A percentile compares a stretch with the other conserved stretches of the same genome.
These are phyloP conservation scores for Mormyrus hasselquistii DNA, from an alignment of 2,797 vertebrate genomes.

Conservation along the genomic window DNA sequence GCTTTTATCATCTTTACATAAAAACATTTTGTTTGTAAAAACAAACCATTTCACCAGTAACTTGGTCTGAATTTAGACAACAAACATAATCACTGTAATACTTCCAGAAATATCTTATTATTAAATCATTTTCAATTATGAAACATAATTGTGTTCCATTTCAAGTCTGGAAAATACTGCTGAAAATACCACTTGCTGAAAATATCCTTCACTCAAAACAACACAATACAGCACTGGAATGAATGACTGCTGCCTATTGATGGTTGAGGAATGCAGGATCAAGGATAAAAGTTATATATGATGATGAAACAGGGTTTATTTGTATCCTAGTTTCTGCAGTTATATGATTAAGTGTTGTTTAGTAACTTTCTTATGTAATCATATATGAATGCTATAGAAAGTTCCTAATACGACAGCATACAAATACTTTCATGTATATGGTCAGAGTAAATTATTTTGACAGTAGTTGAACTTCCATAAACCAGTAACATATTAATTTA, in stretches of 20 bases:
- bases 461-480: not conserved
- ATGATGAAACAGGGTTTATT: constrained; percentile 2
- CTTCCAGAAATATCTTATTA: not conserved
- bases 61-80: not conserved
- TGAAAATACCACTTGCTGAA: not conserved
- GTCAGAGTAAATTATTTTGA: not conserved
- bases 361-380: not conserved
- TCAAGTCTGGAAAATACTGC: not conserved
- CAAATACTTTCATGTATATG: not conserved
- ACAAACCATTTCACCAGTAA: not conserved
- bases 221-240: not conserved
- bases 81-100: not conserved
- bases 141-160: not conserved
- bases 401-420: not conserved
- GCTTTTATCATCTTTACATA: not conserved
- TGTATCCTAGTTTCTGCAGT: not conserved
- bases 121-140: not conserved
- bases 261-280: not conserved
- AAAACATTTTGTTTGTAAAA: not conserved
- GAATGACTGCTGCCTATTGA: not conserved
- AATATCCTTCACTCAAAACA: not conserved
- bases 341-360: constrained; percentile 3
- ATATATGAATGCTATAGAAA: not conserved
- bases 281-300: not conserved
- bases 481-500: not conserved